A percentile compares a stretch with the other conserved stretches of the same genome.
phyloP scores from a whole-genome alignment of 2,113 vertebrate species.

The Castor canadensis region DNA sequence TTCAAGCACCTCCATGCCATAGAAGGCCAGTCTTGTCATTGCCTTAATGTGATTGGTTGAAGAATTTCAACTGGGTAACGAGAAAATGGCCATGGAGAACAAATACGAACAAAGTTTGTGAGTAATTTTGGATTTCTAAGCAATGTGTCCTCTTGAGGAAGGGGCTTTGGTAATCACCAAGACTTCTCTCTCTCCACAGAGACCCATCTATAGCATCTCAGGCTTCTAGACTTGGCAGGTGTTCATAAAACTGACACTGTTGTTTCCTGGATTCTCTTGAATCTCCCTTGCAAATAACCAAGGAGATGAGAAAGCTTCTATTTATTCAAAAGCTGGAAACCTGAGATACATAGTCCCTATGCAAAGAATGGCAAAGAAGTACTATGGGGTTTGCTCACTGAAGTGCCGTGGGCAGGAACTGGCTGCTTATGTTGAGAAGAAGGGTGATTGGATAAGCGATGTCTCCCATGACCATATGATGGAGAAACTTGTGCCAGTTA shows the following conservation, averaged over 20 bases:
- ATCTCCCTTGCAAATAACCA: background rate
- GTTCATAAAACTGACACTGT: background rate
- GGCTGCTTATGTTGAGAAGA: background rate
- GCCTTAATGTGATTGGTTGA: background rate
- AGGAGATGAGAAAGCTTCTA: background rate
- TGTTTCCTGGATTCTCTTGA: background rate
- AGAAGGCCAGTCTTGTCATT: background rate
- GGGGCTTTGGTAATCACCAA: background rate
- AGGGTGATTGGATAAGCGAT: rapidly evolving
- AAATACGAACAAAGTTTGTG: background rate
- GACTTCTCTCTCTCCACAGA: background rate
- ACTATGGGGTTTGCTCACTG: background rate
- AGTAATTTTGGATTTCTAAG: background rate
- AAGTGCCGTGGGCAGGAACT: background rate
- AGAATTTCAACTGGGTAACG: background rate
- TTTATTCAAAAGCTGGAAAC: background rate
- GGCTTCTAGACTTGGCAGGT: background rate
- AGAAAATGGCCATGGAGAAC: background rate
- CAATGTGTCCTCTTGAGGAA: background rate
- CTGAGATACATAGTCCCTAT: background rate
- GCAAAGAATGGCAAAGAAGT: background rate
- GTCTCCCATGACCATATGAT: background rate
- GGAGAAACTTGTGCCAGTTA: background rate
- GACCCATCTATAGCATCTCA: background rate
- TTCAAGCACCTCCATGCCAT: background rate